phyloP scores from a whole-genome alignment of 92 coral and sea anemone genomes.

The Parazoanthus darwini region DNA sequence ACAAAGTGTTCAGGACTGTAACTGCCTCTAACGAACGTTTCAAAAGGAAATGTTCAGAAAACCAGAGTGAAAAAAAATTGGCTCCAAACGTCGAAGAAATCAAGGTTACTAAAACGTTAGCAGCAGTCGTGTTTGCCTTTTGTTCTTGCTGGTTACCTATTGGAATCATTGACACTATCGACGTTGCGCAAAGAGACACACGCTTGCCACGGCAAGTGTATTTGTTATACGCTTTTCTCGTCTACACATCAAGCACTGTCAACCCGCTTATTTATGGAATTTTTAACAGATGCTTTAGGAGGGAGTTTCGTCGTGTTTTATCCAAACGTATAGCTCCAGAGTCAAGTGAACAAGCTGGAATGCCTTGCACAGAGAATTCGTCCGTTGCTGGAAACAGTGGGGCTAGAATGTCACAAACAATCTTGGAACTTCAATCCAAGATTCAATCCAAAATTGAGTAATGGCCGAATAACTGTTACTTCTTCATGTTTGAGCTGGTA shows the following conservation, averaged over 20 bases:
- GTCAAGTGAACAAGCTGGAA: neutral
- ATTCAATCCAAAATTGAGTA: neutral
- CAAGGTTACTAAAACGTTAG: slow-evolving; percentile 64
- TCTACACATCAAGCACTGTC: slow-evolving; percentile 52
- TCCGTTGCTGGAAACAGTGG: too few relatives aligned
- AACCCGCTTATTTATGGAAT: slow-evolving; percentile 72
- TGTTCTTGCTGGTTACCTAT: slow-evolving; percentile 68
- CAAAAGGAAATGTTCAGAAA: neutral
- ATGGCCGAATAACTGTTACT: neutral
- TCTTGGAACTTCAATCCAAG: neutral
- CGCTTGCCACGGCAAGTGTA: slow-evolving; percentile 52
- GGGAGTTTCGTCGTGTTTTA: slow-evolving; percentile 44
- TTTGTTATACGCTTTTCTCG: slow-evolving; percentile 53
- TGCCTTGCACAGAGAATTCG: neutral
- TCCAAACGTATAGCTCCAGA: neutral
- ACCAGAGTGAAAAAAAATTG: slow-evolving; percentile 7
- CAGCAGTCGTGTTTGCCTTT: slow-evolving; percentile 62
- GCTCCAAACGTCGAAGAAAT: slow-evolving; percentile 63
- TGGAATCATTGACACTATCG: slow-evolving; percentile 58
- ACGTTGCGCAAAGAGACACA: slow-evolving; percentile 47
- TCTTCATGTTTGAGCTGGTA: neutral
- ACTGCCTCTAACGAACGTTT: slow-evolving; percentile 35
- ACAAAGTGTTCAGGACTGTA: slow-evolving; percentile 45
- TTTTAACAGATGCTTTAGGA: slow-evolving; percentile 58
- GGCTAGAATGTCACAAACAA: neutral